phyloP scores from a whole-genome alignment of 2,797 vertebrate species.

The Epinephelus awoara region DNA sequence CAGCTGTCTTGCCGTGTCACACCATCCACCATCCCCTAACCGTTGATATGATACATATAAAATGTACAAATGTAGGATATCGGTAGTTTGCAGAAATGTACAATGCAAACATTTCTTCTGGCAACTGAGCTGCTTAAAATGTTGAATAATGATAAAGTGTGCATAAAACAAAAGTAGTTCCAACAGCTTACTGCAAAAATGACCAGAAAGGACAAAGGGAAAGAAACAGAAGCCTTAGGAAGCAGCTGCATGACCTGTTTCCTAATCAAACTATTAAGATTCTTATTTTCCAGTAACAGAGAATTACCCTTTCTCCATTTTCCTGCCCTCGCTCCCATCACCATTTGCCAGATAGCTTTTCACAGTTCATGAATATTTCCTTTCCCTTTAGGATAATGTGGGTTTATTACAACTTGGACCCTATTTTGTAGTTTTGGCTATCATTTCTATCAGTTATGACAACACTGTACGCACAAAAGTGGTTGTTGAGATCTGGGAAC shows the following conservation, averaged over 20 bases:
- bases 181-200: background rate
- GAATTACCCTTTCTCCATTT: background rate
- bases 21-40: too few species aligned
- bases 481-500: background rate
- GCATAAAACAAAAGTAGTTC: background rate
- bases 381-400: background rate
- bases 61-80: too few species aligned
- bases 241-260: background rate
- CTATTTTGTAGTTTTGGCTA: background rate
- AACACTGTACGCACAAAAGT: background rate
- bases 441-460: background rate
- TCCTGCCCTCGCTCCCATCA: background rate
- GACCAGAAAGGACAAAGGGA: background rate
- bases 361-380: background rate
- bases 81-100: too few species aligned
- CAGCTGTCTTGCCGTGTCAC: too few species aligned
- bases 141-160: background rate
- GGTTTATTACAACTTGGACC: constrained; percentile 12
- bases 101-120: too few species aligned
- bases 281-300: constrained; percentile 12
- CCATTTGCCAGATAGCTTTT: background rate
- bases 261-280: background rate
- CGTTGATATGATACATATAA: too few species aligned
- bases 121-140: background rate
- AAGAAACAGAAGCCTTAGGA: background rate